Percentiles rank a stretch among this genome's conserved stretches.
These are phyloP conservation scores for Gryllus bimaculatus DNA, from an alignment of 1,140 invertebrate species.

Conservation along the genomic window DNA sequence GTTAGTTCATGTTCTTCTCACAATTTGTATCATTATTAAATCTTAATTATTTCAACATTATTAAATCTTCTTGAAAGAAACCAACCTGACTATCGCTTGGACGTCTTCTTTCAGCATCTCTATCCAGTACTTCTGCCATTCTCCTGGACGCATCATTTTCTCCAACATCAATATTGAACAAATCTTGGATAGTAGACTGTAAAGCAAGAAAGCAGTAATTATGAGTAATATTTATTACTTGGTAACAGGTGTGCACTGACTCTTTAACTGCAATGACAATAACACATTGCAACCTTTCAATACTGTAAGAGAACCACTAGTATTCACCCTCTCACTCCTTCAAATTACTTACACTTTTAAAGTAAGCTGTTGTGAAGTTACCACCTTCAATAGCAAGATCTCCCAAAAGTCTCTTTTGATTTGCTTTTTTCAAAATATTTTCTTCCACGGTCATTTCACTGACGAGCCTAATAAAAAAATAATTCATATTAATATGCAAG, in stretches of 20 bases:
- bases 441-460: constrained; percentile 97
- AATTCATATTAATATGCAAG: neutral
- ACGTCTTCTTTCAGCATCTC: constrained; percentile 32
- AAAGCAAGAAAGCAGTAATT: constrained; percentile 28
- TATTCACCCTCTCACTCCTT: too few species aligned
- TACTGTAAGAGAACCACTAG: too few species aligned
- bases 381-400: constrained; percentile 98
- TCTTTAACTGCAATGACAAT: neutral
- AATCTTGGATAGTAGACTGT: constrained; percentile 82
- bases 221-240: neutral
- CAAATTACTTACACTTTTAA: constrained; percentile 81
- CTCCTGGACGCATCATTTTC: constrained; percentile 49
- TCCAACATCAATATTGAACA: constrained; percentile 70
- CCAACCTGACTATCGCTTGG: constrained; percentile 10
- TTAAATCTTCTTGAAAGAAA: neutral
- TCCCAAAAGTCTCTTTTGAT: constrained; percentile 91
- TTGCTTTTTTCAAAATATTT: constrained; percentile 98
- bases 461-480: constrained; percentile 56
- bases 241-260: neutral
- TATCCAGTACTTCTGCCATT: constrained; percentile 52
- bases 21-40: neutral
- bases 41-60: neutral
- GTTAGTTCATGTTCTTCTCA: neutral
- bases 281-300: too few species aligned
- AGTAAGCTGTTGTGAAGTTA: constrained; percentile 96